Percentiles rank a stretch among this genome's conserved stretches.
phyloP scores from a whole-genome alignment of 2,888 invertebrate species.

The Slavum lentiscoides region DNA sequence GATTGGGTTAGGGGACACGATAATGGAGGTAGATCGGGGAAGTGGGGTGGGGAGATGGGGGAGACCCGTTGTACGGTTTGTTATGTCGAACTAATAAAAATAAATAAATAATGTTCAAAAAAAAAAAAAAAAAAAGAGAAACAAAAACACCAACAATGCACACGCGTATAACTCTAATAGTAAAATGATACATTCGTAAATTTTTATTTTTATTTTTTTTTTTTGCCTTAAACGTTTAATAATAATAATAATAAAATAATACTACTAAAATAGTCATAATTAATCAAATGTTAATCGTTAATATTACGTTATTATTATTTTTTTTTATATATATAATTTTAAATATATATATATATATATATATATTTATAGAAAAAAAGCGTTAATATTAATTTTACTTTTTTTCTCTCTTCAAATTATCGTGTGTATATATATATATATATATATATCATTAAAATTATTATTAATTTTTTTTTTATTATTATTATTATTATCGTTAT shows the following conservation, averaged over 20 bases:
- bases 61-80: slow-evolving; percentile 16
- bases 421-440: slow-evolving; percentile 43
- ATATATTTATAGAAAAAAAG: slow-evolving; percentile 52
- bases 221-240: slow-evolving; percentile 51
- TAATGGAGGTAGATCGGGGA: not conserved
- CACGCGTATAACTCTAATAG: slow-evolving; percentile 55
- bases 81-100: slow-evolving; percentile 31
- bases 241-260: slow-evolving; percentile 50
- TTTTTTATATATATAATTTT: slow-evolving; percentile 24
- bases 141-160: slow-evolving; percentile 55
- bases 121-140: slow-evolving; percentile 37
- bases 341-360: slow-evolving; percentile 31
- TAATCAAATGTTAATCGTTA: slow-evolving; percentile 42
- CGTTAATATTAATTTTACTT: slow-evolving; percentile 50
- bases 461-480: slow-evolving; percentile 37
- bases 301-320: slow-evolving; percentile 27
- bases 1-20: not conserved
- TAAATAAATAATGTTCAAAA: not conserved
- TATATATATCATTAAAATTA: slow-evolving; percentile 48
- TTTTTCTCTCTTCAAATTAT: slow-evolving; percentile 51
- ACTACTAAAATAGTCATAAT: slow-evolving; percentile 51
- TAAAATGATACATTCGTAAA: slow-evolving; percentile 55
- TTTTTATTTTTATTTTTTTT: not conserved
- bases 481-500: slow-evolving; percentile 51
- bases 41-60: not conserved